Base-by-base conservation (phyloP, 2,888 invertebrate genomes). In the Drosophila eohydei region DNA sequence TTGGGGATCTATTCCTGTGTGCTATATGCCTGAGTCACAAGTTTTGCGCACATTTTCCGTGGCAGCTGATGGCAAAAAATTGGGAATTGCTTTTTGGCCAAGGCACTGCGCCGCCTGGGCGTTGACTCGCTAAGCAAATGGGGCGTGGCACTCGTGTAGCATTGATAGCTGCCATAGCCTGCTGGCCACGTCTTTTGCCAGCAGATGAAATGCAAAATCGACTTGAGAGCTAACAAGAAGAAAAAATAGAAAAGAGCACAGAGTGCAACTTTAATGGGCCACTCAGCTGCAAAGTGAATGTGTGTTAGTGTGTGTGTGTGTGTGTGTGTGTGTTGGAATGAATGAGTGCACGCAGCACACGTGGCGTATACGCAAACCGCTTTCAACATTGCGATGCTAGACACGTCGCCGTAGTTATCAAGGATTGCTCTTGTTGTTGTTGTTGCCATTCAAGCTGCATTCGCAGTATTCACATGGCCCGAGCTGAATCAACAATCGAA, bases 121-220 rank as follows among this genome's bases (percentile, higher is more conserved):
- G 60, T 71, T 40, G 34, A 55, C 72, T 64, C 32, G 4, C 26
- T 21, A 62, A 72, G 83, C 76, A 76, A 85, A 85, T 86, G 71
- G 84, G 82, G 73, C 76, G 65, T 78, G 66, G 78, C 67, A 44
- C 36, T 56, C 38, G 63, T 62, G 72, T 44, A 46, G 54, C 82
- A 71, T 80, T 80, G 86, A 77, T 78, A 69, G 88, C 83, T 58
- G 58, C 64, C 69, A 60, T 71, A 71, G 78, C 77, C 72, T 80
- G 71, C 80, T 66, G 63, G 72, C 59, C 44, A 46, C 48, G 41
- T 50, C 65, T 48, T 61, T 69, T 55, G 56, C 43, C 78, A 67
- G 36, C 80, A 71, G 74, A 86, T 86, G 81, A 81, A 80, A 78
- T 86, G 83, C 80, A 67, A 87, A 80, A 59, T 58, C 55, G 56